These are phyloP conservation scores for Catharus fuscescens DNA, from an alignment of 2,113 vertebrate species.

Conservation along the genomic window DNA sequence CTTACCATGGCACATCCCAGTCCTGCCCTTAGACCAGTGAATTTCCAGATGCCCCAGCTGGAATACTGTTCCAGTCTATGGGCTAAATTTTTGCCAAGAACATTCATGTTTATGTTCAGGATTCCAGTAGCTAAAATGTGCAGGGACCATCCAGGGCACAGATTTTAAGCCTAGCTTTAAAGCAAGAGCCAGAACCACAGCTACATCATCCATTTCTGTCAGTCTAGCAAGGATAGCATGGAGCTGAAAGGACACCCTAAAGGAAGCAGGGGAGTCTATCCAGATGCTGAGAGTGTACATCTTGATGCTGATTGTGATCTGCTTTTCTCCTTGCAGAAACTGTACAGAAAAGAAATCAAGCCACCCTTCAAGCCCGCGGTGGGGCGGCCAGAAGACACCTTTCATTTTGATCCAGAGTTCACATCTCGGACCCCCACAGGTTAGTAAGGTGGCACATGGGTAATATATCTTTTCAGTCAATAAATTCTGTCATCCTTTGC, in stretches of 20 bases:
- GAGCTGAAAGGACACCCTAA: neutral
- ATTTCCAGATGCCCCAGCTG: neutral
- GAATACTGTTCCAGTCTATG: neutral
- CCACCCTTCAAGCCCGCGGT: conserved; percentile 94
- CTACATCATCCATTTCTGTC: neutral
- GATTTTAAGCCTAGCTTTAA: neutral
- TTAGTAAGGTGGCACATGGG: neutral
- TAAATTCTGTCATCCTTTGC: neutral
- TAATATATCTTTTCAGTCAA: neutral
- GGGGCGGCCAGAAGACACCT: conserved; percentile 94
- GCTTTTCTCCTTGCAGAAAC: conserved; percentile 75
- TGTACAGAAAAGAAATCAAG: conserved; percentile 90
- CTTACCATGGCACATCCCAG: neutral
- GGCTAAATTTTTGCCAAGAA: neutral
- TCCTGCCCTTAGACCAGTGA: neutral
- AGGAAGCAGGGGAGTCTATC: accelerated
- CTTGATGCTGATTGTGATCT: neutral
- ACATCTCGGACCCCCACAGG: conserved; percentile 95
- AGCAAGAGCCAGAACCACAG: neutral
- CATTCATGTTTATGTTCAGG: neutral
- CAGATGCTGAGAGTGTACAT: neutral
- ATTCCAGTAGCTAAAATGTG: neutral
- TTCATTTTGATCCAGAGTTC: conserved; percentile 97
- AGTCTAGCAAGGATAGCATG: neutral
- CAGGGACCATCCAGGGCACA: neutral